Evolutionary conservation across 1,140 invertebrate genomes (phyloP), one percentile per base, ranked within the genome.

Genomic region (Lerema accius): DNA sequence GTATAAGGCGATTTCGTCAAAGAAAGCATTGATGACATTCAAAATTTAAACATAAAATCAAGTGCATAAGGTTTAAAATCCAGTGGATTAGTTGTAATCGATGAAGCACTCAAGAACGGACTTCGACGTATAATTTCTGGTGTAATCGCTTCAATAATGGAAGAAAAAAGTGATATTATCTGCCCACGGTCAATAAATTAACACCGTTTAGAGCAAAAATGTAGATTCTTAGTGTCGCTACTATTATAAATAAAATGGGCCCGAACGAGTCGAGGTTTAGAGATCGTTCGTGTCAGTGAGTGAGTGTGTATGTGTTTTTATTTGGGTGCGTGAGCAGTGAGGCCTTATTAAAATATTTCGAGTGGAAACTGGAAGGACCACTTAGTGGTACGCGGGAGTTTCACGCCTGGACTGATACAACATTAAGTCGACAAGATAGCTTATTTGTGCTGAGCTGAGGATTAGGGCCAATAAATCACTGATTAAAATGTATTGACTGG

Each of bases 331-430:
- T 88, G 87, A 86, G 84, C 84, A 84, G 83, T 82, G 82, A 83
- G 81, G 86, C 81, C 84, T 89, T 90, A 90, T 90, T 90, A 90
- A 90, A 90, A 90, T 89, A 90, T 90, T 90, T 90, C 87, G 86
- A 90, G 80, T 88, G 84, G 85, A 90, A 90, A 90, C 87, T 90
- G 87, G 87, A 86, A 87, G 87, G 87, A 86, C 87, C 87, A 90
- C 87, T 90, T 90, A 90, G 86, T 84, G 82, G 76, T 85, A 83
- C 86, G 80, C 84, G 86, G 86, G 86, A 86, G 87, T 90, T 90
- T 90, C 87, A 90, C 87, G 87, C 87, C 86, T 83, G 83, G 74
- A 56, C 80, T 88, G 86, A 90, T 90, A 90, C 80, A 84, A 88
- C 86, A 89, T 90, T 90, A 87, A 88, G 84, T 82, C 86, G 84